A percentile compares a stretch with the other conserved stretches of the same genome.
phyloP scores from a whole-genome alignment of 2,113 vertebrate genomes.

The Leucosticte australis region DNA sequence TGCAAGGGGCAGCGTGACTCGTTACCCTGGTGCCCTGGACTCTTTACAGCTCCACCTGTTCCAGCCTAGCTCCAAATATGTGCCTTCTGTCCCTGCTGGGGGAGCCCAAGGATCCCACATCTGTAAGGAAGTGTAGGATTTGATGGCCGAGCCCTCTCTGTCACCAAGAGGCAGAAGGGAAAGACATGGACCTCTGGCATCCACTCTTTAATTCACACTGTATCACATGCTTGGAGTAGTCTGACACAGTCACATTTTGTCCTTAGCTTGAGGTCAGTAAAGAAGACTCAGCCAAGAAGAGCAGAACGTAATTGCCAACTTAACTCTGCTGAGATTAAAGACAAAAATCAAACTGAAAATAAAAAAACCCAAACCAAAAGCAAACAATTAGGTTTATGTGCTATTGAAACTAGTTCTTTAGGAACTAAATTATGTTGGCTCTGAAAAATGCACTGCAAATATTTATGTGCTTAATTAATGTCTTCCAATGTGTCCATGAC shows the following conservation, averaged over 20 bases:
- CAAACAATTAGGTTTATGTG: background rate
- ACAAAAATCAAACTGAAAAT: background rate
- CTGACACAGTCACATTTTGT: slow-evolving; percentile 6
- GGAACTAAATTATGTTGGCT: background rate
- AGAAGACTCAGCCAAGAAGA: background rate
- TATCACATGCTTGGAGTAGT: slow-evolving; percentile 3
- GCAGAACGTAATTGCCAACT: background rate
- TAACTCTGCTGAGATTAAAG: background rate
- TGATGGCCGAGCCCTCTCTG: background rate
- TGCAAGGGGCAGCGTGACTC: background rate
- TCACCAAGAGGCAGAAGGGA: background rate
- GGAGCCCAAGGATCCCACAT: background rate
- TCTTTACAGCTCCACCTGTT: background rate
- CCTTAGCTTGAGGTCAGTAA: slow-evolving; percentile 4
- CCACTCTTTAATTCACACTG: background rate
- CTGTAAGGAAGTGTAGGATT: background rate
- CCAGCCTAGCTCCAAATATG: background rate
- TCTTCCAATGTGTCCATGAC: background rate
- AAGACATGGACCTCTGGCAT: background rate
- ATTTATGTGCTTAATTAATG: background rate
- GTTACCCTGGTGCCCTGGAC: background rate
- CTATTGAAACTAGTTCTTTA: background rate
- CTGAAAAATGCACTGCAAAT: background rate
- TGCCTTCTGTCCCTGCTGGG: background rate
- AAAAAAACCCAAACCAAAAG: background rate